Evolutionary conservation across 2,888 invertebrate genomes (phyloP).

Genomic region (Schizaphis graminum): DNA sequence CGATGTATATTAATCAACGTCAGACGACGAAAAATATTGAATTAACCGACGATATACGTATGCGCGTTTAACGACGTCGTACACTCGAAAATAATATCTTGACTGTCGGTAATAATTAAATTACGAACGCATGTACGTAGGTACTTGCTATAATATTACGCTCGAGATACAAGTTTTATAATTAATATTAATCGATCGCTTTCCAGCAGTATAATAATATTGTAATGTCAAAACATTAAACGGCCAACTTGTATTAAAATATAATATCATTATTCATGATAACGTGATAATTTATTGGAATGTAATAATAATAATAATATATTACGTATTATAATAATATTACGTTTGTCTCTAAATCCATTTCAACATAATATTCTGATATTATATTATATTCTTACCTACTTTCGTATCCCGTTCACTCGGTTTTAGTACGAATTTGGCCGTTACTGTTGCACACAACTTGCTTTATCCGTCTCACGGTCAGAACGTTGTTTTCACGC

Average conservation of each 20-base stretch:
- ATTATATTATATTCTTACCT: not conserved
- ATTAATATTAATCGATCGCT: not conserved
- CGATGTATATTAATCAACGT: conserved; percentile 12
- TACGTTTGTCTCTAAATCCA: not conserved
- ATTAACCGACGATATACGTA: not conserved
- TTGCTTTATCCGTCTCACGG: not conserved
- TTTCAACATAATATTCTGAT: not conserved
- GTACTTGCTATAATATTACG: not conserved
- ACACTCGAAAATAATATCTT: not conserved
- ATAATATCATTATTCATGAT: not conserved
- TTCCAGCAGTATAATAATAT: not conserved
- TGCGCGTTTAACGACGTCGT: not conserved
- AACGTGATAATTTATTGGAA: not conserved
- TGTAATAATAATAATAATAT: not conserved
- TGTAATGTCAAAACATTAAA: not conserved
- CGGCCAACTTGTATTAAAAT: not conserved
- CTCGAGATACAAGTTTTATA: not conserved
- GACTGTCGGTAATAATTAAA: not conserved
- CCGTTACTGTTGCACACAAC: not conserved
- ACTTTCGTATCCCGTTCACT: not conserved
- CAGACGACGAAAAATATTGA: conserved; percentile 2
- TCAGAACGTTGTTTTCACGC: not conserved
- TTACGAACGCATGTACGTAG: not conserved
- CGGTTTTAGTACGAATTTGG: not conserved
- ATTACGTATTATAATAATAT: too few relatives aligned